A percentile compares a stretch with the other conserved stretches of the same genome.
Conservation (phyloP, 2,888 invertebrate species). For the Invenusta paracnida region DNA sequence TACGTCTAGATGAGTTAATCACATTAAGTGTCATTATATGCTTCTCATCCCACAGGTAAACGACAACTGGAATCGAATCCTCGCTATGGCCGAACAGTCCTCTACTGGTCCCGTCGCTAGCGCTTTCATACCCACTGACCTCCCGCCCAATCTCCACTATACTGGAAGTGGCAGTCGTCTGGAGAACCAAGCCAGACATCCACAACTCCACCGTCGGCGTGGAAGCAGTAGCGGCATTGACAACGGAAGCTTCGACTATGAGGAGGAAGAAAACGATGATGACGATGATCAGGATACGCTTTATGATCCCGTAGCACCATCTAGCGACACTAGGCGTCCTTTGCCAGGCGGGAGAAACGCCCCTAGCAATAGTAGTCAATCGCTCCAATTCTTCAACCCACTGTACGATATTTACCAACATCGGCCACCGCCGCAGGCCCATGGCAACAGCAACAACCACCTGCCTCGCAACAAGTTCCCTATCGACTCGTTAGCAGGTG, state of each 20-base stretch:
- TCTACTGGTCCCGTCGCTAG: background rate
- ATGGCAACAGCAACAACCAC: too few species aligned
- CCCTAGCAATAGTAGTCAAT: background rate
- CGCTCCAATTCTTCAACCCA: constrained; percentile 1
- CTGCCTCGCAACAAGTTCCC: background rate
- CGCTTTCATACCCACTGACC: background rate
- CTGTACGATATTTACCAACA: background rate
- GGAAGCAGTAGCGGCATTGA: too few species aligned
- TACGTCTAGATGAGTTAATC: too few species aligned
- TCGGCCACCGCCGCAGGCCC: background rate
- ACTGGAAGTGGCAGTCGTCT: too few species aligned
- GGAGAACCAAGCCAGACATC: too few species aligned
- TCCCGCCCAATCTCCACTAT: background rate
- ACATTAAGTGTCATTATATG: too few species aligned
- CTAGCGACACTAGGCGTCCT: background rate
- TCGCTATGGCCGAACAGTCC: background rate
- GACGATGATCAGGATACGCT: background rate
- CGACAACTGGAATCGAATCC: background rate
- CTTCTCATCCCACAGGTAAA: background rate
- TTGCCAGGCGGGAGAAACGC: background rate
- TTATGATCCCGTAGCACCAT: background rate
- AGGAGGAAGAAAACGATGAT: background rate
- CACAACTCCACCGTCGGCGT: too few species aligned
- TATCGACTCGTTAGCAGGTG: background rate
- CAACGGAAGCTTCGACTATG: background rate